Evolutionary conservation across 1,140 invertebrate genomes (phyloP).

Genomic region (Apis florea): DNA sequence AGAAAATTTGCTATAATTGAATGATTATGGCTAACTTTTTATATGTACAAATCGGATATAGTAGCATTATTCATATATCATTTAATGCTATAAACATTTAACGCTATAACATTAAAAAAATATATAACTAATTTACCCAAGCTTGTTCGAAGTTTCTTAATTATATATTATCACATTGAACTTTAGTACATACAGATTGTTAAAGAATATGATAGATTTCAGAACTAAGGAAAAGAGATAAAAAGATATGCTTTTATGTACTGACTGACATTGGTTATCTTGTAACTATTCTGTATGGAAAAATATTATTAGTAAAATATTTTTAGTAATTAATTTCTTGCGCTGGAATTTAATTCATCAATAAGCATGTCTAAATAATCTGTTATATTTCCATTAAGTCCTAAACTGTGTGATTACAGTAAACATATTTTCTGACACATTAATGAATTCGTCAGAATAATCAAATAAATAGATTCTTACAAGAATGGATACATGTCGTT

Average conservation of each 20-base stretch:
- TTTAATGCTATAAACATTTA: background rate
- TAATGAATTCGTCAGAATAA: no score
- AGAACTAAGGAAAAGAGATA: background rate
- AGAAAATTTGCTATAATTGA: background rate
- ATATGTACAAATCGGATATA: background rate
- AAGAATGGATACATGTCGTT: no score
- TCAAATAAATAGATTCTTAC: no score
- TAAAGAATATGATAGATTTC: background rate
- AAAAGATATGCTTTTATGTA: conserved; percentile 7
- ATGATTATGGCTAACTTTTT: background rate
- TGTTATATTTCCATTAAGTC: no score
- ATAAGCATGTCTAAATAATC: no score
- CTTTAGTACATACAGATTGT: conserved; percentile 25
- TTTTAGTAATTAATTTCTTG: background rate
- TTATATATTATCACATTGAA: background rate
- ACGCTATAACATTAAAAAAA: background rate
- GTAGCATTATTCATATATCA: background rate
- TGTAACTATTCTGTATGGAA: conserved; percentile 14
- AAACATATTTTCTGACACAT: no score
- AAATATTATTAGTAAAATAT: conserved; percentile 11
- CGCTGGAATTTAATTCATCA: no score
- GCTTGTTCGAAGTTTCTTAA: conserved; percentile 8
- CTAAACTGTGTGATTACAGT: no score
- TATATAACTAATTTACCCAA: conserved; percentile 7
- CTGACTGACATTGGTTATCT: background rate